These are phyloP conservation scores for Pelodiscus sinensis DNA, from an alignment of 2,113 vertebrate genomes.

Conservation along the genomic window DNA sequence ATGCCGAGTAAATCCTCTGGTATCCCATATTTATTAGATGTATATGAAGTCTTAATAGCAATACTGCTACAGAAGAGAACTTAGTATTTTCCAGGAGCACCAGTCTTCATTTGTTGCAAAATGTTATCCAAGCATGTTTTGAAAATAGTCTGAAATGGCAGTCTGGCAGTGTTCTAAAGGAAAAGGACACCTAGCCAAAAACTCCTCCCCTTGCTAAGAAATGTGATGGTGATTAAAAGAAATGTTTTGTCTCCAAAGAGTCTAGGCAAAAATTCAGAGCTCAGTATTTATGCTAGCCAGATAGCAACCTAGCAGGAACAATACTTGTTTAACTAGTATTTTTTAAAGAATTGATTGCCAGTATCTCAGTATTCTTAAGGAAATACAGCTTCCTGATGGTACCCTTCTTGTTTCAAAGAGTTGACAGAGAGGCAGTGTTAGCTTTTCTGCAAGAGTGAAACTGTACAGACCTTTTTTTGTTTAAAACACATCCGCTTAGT, in stretches of 20 bases:
- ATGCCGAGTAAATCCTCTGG: too few species aligned
- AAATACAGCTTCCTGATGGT: slow-evolving; percentile 62
- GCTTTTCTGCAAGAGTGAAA: slow-evolving; percentile 72
- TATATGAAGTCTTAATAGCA: neutral
- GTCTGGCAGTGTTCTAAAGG: neutral
- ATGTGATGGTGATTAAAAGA: slow-evolving; percentile 11
- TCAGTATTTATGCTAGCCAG: slow-evolving; percentile 25
- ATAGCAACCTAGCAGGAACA: neutral
- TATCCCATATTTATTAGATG: neutral
- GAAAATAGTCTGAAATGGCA: slow-evolving; percentile 8
- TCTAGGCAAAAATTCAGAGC: slow-evolving; percentile 43
- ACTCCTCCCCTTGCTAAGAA: neutral
- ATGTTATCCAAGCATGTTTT: neutral
- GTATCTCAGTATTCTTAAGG: slow-evolving; percentile 64
- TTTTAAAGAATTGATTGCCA: slow-evolving; percentile 61
- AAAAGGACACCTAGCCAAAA: slow-evolving; percentile 45
- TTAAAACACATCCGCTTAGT: slow-evolving; percentile 66
- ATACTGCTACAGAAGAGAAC: slow-evolving; percentile 24
- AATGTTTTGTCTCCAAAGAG: slow-evolving; percentile 38
- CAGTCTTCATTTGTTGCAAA: neutral
- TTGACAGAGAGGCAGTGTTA: slow-evolving; percentile 61
- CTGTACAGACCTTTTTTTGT: slow-evolving; percentile 68
- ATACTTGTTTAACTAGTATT: neutral
- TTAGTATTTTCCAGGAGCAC: slow-evolving; percentile 24
- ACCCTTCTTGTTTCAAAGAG: slow-evolving; percentile 48